Conservation (phyloP, 2,113 vertebrate species). For the Sinosuthora webbiana region DNA sequence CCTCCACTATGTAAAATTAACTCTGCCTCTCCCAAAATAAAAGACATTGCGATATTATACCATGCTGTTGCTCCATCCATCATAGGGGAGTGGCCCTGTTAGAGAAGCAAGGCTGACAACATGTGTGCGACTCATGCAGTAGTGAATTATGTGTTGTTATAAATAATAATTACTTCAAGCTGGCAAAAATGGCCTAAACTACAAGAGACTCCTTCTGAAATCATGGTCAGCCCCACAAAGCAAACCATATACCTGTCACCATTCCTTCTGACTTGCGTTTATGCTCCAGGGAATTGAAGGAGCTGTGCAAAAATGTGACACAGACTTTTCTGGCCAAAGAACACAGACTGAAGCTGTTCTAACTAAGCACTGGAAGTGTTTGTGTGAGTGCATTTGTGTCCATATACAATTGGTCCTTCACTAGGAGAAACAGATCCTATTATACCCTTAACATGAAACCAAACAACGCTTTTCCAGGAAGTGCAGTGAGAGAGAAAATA, state of each 20-base stretch:
- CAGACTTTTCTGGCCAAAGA: neutral
- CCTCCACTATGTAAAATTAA: neutral
- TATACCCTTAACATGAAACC: neutral
- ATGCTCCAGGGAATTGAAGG: neutral
- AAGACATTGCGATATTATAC: neutral
- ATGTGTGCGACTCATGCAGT: neutral
- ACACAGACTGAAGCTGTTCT: neutral
- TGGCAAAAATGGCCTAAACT: neutral
- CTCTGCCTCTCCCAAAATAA: neutral
- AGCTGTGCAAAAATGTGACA: neutral
- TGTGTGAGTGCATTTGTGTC: neutral
- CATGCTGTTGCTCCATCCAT: rapidly evolving
- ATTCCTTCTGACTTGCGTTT: neutral
- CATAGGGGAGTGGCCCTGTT: neutral
- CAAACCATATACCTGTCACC: neutral
- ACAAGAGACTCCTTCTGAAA: neutral
- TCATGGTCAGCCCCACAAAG: neutral
- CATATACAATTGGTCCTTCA: rapidly evolving
- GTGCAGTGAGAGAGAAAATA: neutral
- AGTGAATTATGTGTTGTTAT: neutral
- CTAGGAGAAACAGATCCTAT: neutral
- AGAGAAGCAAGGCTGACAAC: neutral
- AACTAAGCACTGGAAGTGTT: neutral
- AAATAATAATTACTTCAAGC: neutral
- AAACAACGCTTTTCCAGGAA: neutral